Evolutionary conservation across 2,113 vertebrate species (phyloP), one percentile per base, ranked within the genome.

Genomic region (Pelecanoides urinatrix): DNA sequence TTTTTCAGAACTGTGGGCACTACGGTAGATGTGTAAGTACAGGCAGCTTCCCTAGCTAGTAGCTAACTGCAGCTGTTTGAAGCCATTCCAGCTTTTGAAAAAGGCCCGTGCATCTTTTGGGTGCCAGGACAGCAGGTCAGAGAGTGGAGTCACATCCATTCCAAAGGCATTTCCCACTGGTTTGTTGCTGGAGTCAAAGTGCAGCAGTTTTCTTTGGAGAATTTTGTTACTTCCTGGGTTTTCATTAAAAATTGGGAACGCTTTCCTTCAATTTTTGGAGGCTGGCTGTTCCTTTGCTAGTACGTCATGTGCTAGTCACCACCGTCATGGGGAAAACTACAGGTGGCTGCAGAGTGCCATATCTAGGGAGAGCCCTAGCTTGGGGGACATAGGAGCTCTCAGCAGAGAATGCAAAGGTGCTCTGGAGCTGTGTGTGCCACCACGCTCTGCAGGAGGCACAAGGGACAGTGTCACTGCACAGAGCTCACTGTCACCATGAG

Each of bases 91-190:
- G n/a, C 47, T 42, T 80, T 67, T 84, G 45, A 22, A 59, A 77
- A 90, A 59, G 50, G 13, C 14, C 53, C 2, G 1, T 50, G 40
- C 2, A 3, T 50, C 27, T 76, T 73, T 29, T 40, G 16, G 7
- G 21, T 83, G 34, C 61, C 3, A n/a, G 18, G 50, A 62, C 53
- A 73, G 55, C 47, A 49, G 66, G 42, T 75, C 29, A 42, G 73
- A 53, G 63, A 4, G 1, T 2, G 2, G 10, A 80, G 14, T 47
- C 6, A 8, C 3, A 22, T 72, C n/a, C 0, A 10, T 73, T 93
- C 70, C 34, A 27, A 58, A 88, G 34, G 58, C 19, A 10, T 85
- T 86, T 81, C 14, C 55, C 29, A 34, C 19, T 3, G 3, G 21
- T 85, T 80, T 44, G 22, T 49, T 95, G 47, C 59, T 70, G 40